phyloP scores from a whole-genome alignment of 2,797 vertebrate genomes.

The Dendrocincla fuliginosa region DNA sequence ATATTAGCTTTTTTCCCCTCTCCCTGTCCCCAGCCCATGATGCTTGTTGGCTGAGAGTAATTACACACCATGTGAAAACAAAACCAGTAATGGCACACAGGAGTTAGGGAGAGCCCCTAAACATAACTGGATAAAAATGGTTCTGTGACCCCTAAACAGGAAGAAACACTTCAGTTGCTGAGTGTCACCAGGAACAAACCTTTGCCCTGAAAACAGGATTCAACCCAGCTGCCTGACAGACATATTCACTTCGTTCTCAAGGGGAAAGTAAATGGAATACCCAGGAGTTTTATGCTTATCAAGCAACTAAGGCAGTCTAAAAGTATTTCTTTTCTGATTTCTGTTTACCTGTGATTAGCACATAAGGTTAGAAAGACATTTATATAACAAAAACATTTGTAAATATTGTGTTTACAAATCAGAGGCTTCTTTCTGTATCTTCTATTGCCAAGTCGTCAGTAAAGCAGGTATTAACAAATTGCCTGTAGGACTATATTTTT shows the following conservation, averaged over 20 bases:
- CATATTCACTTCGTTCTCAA: constrained; percentile 41
- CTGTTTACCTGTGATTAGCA: background rate
- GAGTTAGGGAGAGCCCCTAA: background rate
- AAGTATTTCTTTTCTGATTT: constrained; percentile 6
- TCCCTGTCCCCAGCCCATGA: fast-evolving
- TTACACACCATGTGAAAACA: background rate
- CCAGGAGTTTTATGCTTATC: constrained; percentile 51
- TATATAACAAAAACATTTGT: background rate
- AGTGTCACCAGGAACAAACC: constrained; percentile 36
- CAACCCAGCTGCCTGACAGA: constrained; percentile 23
- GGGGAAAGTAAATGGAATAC: constrained; percentile 32
- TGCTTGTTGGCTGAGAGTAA: background rate
- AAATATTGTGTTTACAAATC: background rate
- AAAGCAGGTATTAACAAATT: constrained; percentile 26
- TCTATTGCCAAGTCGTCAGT: background rate
- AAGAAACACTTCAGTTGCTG: background rate
- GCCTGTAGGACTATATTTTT: background rate
- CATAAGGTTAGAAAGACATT: background rate
- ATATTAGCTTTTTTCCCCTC: background rate
- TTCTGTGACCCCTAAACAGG: background rate
- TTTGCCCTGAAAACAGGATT: background rate
- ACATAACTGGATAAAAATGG: constrained; percentile 31
- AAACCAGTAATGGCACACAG: background rate
- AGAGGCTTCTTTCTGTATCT: background rate
- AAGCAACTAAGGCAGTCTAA: constrained; percentile 17